Evolutionary conservation across 2,797 vertebrate species (phyloP).

Genomic region (Choloepus didactylus): DNA sequence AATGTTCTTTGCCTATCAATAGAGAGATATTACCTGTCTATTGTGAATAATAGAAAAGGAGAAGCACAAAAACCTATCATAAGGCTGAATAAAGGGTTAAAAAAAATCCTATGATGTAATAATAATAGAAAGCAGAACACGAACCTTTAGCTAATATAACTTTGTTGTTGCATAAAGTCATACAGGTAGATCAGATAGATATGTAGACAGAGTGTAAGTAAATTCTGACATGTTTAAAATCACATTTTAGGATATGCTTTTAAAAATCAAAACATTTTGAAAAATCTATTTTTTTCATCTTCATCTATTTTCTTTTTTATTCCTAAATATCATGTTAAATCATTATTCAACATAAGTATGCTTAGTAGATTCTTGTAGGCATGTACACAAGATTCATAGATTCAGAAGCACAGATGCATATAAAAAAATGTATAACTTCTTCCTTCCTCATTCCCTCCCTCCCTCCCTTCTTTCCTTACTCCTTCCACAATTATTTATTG

Average conservation of each 20-base stretch:
- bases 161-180: background rate
- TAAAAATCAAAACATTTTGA: background rate
- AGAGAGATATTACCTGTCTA: constrained; percentile 23
- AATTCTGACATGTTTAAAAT: constrained; percentile 6
- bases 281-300: background rate
- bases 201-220: background rate
- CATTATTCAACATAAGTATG: background rate
- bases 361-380: background rate
- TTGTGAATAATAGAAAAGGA: constrained; percentile 3
- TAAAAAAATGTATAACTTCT: background rate
- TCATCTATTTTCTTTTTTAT: background rate
- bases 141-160: accelerated
- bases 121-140: background rate
- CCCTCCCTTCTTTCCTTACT: background rate
- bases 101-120: too few relatives aligned
- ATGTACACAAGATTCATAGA: background rate
- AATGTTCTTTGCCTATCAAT: constrained; percentile 18
- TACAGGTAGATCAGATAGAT: background rate
- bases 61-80: background rate
- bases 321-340: background rate
- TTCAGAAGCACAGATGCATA: background rate
- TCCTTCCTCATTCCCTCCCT: background rate
- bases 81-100: too few relatives aligned
- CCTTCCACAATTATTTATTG: background rate
- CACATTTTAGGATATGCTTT: background rate